Conservation (phyloP, 2,888 invertebrate genomes). For the Drosophila glabriapex region DNA sequence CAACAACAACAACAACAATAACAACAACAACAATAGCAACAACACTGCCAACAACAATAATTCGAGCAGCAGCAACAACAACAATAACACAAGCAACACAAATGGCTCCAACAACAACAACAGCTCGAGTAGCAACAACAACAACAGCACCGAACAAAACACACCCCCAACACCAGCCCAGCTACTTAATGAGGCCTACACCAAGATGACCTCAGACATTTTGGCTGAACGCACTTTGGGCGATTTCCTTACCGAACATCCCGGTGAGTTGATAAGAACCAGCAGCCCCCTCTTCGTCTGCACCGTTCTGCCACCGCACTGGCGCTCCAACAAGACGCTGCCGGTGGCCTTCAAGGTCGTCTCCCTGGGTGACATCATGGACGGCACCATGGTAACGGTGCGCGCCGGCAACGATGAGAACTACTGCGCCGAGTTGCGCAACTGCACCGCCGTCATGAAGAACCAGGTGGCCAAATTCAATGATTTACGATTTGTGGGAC, state of each 20-base stretch:
- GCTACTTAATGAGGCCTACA: constrained; percentile 92
- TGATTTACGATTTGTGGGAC: constrained; percentile 98
- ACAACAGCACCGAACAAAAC: constrained; percentile 86
- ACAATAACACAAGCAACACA: constrained; percentile 75
- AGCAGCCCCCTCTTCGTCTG: constrained; percentile 98
- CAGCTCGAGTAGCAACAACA: constrained; percentile 77
- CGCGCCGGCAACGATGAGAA: constrained; percentile 99
- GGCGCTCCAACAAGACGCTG: constrained; percentile 99
- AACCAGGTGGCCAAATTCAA: constrained; percentile 99
- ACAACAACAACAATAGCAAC: constrained; percentile 44
- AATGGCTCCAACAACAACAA: constrained; percentile 75
- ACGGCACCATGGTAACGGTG: constrained; percentile 98
- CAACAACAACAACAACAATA: constrained; percentile 53
- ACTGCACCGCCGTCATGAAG: constrained; percentile 98
- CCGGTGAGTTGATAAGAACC: constrained; percentile 96
- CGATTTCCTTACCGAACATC: constrained; percentile 95
- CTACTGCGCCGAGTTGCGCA: constrained; percentile 97
- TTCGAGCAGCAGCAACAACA: constrained; percentile 86
- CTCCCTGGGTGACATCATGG: constrained; percentile 96
- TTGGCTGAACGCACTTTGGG: constrained; percentile 94
- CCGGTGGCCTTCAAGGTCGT: constrained; percentile 99
- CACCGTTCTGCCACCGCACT: constrained; percentile 97
- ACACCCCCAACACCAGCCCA: constrained; percentile 90
- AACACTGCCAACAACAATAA: constrained; percentile 71
- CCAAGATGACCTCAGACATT: constrained; percentile 96